Evolutionary conservation across 1,140 invertebrate genomes (phyloP), one percentile per base, ranked within the genome.

Genomic region (Drosophila kikkawai): DNA sequence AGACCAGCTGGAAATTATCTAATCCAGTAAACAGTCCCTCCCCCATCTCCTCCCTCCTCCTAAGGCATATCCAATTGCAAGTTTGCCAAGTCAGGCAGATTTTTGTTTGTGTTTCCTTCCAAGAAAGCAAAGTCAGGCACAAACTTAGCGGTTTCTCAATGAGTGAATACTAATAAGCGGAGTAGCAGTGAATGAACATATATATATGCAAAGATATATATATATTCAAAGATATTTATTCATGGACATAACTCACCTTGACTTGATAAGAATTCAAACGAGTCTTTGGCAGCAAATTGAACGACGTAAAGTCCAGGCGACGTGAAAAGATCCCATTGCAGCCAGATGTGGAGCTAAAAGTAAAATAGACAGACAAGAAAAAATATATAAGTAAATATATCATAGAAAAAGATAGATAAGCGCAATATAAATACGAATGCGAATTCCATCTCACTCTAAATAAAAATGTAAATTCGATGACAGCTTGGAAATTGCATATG

Each of bases 181-280:
- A 78, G 42, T 47, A 51, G 42, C 39, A 17, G 11, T 59, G 34
- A 64, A 45, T 80, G 77, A 64, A 64, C 3, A 47, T 48, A 59
- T 34, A 15, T 32, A 32, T 15, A 8, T 6, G 22, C 22, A 22
- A 22, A 22, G 22, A 17, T 32, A 41, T 47, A 45, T 47, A 45
- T 65, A 19, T 50, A 8, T 53, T 11, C 6, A 36, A 13, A 37
- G 53, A 55, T 55, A 55, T 55, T 55, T 37, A 45, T 47, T 58
- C 36, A 39, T 64, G 36, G 12, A 37, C 26, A 57, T 60, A 80
- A 93, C 95, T 95, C 95, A 98, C 98, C 97, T 99, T 98, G 93
- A 99, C 99, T 95, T 99, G 98, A 95, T 99, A 99, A 84, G 98
- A 98, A 95, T 99, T 99, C 92, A 99, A 96, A 94, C 99, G 99